Base-by-base conservation (phyloP, 92 coral and sea anemone species). In the Phymanthus crucifer region DNA sequence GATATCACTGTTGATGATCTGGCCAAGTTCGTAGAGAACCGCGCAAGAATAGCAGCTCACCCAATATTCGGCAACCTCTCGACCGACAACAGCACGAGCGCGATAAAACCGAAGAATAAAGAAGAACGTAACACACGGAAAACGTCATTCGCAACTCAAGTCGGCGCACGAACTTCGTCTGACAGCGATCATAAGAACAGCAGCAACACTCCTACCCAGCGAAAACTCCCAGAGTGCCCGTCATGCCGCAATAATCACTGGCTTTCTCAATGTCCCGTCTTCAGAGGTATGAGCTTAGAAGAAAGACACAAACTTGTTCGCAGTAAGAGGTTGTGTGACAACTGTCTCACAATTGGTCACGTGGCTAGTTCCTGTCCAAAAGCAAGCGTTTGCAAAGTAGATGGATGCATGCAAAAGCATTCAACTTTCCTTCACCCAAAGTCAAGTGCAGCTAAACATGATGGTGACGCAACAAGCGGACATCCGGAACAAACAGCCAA, bases 351-450 rank as follows among this genome's bases (percentile, higher is more conserved):
- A 16, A 13, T 74, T 11, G 91, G 91, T 29, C 97, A 92, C 36
- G 65, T 19, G 73, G 82, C 83, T 3, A 58, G 68, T 6, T 5
- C 66, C 1, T 92, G 93, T 72, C 19, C 67, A 32, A 89, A 79
- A 76, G n/a, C 26, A 31, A 86, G 97, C 64, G 86, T 84, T 80
- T 86, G 93, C 52, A 84, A 69, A 67, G 87, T 91, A 31, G 75
- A 81, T 46, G 92, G 85, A 31, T 92, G 93, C 75, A 82, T 72
- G 17, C 46, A 37, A 50, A 92, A 89, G 73, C 93, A 84, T 65
- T 85, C 92, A 19, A 88, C 87, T 13, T 87, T 77, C 75, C 79
- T 91, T 12, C 90, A 91, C 48, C 94, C 85, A 66, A 87, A 82
- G 77, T 58, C 11, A 33, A 48, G 31, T 52, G 71, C 43, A 0